A percentile compares a stretch with the other conserved stretches of the same genome.
Evolutionary conservation across 2,797 vertebrate species (phyloP).

Genomic region (Lithobates sylvaticus): DNA sequence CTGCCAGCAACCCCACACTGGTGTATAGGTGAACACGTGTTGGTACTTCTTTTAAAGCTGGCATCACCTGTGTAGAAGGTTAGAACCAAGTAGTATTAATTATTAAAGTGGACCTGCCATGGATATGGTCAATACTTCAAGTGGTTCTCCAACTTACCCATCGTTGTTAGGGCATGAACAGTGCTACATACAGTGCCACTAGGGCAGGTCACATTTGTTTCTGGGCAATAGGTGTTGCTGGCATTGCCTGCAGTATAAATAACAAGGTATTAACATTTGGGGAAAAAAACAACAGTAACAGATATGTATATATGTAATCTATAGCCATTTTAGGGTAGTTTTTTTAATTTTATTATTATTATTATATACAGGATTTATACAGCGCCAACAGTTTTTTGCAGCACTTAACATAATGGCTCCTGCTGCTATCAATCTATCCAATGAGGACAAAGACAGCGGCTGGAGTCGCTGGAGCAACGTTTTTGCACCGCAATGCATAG

Average conservation of each 20-base stretch:
- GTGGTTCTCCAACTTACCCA: conserved; percentile 5
- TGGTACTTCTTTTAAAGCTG: not conserved
- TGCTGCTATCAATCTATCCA: too few species aligned
- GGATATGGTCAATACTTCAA: not conserved
- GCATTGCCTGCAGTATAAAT: not conserved
- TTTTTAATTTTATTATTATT: too few species aligned
- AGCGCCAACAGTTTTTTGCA: too few species aligned
- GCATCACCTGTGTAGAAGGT: not conserved
- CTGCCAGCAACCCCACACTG: not conserved
- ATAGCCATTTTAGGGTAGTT: too few species aligned
- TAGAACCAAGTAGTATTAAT: too few species aligned
- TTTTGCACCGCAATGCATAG: too few species aligned
- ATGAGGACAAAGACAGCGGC: too few species aligned
- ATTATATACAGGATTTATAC: too few species aligned
- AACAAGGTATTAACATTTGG: not conserved
- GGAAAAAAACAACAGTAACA: not conserved
- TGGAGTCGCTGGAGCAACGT: too few species aligned
- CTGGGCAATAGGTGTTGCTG: not conserved
- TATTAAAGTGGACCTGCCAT: not conserved
- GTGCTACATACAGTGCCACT: not conserved
- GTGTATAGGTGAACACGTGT: conserved; percentile 5
- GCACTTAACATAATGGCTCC: too few species aligned
- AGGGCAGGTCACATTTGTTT: conserved; percentile 3
- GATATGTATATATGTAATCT: too few species aligned
- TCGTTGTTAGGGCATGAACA: not conserved